phyloP scores from a whole-genome alignment of 2,797 vertebrate species.

The Kryptopterus vitreolus region DNA sequence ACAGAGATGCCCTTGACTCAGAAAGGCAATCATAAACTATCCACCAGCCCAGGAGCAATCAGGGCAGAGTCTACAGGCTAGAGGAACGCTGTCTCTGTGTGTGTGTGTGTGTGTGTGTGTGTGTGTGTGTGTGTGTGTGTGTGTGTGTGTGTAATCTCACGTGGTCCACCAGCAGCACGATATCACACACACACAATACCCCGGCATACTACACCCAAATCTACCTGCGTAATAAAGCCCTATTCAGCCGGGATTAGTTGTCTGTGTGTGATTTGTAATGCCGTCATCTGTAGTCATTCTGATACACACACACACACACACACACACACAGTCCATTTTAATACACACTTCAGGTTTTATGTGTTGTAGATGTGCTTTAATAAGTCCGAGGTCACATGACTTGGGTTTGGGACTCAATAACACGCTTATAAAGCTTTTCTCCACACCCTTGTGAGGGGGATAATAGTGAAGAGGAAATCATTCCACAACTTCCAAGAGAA shows the following conservation, averaged over 20 bases:
- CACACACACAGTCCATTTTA: too few species aligned
- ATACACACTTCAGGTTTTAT: background rate
- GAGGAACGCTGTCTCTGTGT: background rate
- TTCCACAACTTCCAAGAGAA: too few species aligned
- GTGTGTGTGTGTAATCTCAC: constrained; percentile 17
- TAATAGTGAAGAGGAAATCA: too few species aligned
- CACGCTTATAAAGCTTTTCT: background rate
- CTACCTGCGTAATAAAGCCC: background rate
- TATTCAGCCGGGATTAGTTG: background rate
- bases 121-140: constrained; percentile 6
- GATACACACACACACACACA: background rate
- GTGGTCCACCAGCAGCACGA: background rate
- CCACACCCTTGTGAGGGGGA: too few species aligned
- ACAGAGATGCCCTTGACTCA: constrained; percentile 54
- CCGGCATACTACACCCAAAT: background rate
- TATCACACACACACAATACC: background rate
- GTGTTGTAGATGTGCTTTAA: background rate
- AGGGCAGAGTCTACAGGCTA: constrained; percentile 11
- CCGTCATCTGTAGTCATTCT: background rate
- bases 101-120: background rate
- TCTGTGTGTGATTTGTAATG: background rate
- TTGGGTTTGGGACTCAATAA: background rate
- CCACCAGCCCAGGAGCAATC: constrained; percentile 37
- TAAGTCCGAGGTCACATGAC: background rate
- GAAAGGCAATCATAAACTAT: constrained; percentile 52